Evolutionary conservation across 2,113 vertebrate genomes (phyloP).

Genomic region (Myiagra hebetior): DNA sequence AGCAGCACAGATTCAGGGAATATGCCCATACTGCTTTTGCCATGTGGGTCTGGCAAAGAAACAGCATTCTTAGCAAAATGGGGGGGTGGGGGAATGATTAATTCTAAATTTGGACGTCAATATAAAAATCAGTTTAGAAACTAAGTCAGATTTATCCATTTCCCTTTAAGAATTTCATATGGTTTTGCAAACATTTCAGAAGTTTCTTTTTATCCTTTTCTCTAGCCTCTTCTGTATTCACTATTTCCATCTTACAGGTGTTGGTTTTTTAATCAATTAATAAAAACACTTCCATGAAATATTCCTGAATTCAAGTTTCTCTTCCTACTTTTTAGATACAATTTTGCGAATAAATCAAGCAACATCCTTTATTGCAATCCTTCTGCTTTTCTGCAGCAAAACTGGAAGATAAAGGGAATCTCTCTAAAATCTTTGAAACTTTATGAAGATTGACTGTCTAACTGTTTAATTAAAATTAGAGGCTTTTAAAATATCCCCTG

Average conservation of each 20-base stretch:
- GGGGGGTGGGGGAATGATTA: background rate
- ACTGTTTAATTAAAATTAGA: background rate
- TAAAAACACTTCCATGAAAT: background rate
- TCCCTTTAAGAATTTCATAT: background rate
- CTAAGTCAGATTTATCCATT: background rate
- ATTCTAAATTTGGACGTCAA: background rate
- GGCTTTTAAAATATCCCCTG: background rate
- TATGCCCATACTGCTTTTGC: background rate
- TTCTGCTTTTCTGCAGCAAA: background rate
- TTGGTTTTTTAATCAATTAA: background rate
- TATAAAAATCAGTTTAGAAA: background rate
- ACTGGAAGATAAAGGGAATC: background rate
- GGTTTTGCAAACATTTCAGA: background rate
- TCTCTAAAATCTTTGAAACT: background rate
- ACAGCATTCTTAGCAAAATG: background rate
- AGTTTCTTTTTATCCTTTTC: background rate
- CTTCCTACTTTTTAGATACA: background rate
- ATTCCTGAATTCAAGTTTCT: background rate
- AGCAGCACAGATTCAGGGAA: background rate
- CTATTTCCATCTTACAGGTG: background rate
- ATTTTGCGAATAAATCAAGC: background rate
- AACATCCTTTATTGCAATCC: background rate
- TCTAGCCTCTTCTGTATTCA: background rate
- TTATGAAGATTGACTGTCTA: background rate
- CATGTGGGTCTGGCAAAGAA: background rate